Conservation (phyloP, 2,797 vertebrate genomes). For the Semaprochilodus insignis region DNA sequence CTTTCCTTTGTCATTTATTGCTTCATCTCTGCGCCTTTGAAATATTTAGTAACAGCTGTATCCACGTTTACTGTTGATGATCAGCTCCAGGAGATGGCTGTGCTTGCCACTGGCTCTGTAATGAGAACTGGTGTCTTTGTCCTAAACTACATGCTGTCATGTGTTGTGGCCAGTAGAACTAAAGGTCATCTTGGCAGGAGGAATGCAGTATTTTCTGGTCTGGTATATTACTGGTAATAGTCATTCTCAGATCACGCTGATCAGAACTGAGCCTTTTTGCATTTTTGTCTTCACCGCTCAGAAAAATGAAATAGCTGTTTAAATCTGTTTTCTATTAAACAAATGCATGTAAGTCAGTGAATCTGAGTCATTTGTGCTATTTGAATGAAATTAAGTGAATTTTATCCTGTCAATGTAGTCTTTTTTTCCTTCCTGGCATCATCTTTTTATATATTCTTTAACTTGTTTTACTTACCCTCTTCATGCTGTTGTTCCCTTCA, state of each 20-base stretch:
- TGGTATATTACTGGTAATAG: background rate
- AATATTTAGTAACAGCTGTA: constrained; percentile 87
- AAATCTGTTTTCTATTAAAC: background rate
- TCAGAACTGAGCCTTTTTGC: no score
- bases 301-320: background rate
- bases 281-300: background rate
- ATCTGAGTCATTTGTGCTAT: background rate
- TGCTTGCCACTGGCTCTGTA: constrained; percentile 69
- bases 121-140: constrained; percentile 63
- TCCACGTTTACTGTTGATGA: constrained; percentile 84
- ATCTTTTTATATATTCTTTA: background rate
- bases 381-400: background rate
- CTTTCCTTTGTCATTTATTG: constrained; percentile 88
- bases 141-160: constrained; percentile 1
- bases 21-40: constrained; percentile 85
- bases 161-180: background rate
- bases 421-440: background rate
- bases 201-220: background rate
- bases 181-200: constrained; percentile 9
- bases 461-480: background rate
- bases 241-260: background rate
- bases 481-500: no score
- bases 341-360: background rate
- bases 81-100: constrained; percentile 70
- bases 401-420: background rate